Evolutionary conservation across 2,888 invertebrate genomes (phyloP).

Genomic region (Geophilus truncorum): DNA sequence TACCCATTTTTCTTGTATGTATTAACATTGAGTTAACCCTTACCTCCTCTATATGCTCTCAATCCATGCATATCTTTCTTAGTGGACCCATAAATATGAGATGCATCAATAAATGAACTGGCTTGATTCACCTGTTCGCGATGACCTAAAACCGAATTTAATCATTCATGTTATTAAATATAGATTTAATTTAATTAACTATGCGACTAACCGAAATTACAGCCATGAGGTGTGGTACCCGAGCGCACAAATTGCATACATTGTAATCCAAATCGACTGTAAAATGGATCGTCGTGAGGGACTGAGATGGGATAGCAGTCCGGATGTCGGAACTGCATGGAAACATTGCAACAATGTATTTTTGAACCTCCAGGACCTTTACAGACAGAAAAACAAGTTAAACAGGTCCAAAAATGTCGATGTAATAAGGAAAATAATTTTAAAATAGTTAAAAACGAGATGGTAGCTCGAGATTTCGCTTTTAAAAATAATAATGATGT

Average conservation of each 20-base stretch:
- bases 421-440: too few relatives aligned
- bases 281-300: conserved; percentile 37
- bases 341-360: conserved; percentile 33
- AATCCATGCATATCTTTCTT: conserved; percentile 31
- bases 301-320: conserved; percentile 37
- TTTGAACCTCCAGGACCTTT: conserved; percentile 24
- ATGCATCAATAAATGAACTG: conserved; percentile 40
- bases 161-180: neutral
- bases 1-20: too few relatives aligned
- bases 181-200: neutral
- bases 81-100: conserved; percentile 39
- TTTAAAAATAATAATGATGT: too few relatives aligned
- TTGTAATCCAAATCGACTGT: conserved; percentile 35
- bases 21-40: neutral
- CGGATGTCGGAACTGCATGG: conserved; percentile 33
- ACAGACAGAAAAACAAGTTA: neutral
- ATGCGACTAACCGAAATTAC: conserved; percentile 35
- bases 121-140: conserved; percentile 41
- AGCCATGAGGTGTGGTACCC: conserved; percentile 26
- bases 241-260: conserved; percentile 37
- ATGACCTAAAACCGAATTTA: conserved; percentile 31
- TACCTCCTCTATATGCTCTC: conserved; percentile 32
- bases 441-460: too few relatives aligned
- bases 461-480: too few relatives aligned
- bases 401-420: too few relatives aligned